A percentile compares a stretch with the other conserved stretches of the same genome.
These are phyloP conservation scores for Epirrita christyi DNA, from an alignment of 2,888 invertebrate species.

Conservation along the genomic window DNA sequence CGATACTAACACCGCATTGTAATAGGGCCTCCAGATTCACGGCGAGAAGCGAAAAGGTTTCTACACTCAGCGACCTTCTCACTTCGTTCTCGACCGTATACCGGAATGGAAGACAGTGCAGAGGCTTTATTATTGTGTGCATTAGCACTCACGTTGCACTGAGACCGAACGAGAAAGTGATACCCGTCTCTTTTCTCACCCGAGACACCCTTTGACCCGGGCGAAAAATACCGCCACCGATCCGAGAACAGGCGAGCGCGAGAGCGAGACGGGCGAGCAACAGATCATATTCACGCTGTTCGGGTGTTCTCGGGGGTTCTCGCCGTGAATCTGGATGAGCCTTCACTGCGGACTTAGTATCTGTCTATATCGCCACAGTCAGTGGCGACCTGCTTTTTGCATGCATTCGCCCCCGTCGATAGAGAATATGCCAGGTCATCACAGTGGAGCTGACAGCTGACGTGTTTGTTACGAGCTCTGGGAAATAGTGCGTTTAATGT, in stretches of 20 bases:
- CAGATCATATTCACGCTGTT: too few species aligned
- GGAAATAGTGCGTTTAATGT: conserved; percentile 10
- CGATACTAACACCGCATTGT: too few species aligned
- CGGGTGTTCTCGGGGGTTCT: too few species aligned
- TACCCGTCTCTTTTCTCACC: neutral
- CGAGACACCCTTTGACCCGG: neutral
- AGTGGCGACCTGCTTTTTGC: neutral
- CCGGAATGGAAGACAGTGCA: too few species aligned
- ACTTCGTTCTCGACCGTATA: too few species aligned
- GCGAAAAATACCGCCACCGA: conserved; percentile 5
- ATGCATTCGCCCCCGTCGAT: neutral
- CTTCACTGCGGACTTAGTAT: too few species aligned
- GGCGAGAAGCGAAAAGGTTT: too few species aligned
- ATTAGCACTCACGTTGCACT: too few species aligned
- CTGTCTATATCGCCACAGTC: neutral
- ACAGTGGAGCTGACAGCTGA: conserved; percentile 19
- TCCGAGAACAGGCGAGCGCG: conserved; percentile 11
- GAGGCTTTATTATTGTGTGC: too few species aligned
- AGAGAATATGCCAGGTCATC: conserved; percentile 21
- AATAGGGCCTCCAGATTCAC: too few species aligned
- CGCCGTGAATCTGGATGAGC: too few species aligned
- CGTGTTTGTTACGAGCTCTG: conserved; percentile 18
- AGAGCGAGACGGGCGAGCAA: conserved; percentile 6
- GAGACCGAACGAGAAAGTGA: neutral
- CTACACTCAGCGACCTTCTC: too few species aligned